Conservation (phyloP, 2,888 invertebrate genomes). For the Clusia tigrina region DNA sequence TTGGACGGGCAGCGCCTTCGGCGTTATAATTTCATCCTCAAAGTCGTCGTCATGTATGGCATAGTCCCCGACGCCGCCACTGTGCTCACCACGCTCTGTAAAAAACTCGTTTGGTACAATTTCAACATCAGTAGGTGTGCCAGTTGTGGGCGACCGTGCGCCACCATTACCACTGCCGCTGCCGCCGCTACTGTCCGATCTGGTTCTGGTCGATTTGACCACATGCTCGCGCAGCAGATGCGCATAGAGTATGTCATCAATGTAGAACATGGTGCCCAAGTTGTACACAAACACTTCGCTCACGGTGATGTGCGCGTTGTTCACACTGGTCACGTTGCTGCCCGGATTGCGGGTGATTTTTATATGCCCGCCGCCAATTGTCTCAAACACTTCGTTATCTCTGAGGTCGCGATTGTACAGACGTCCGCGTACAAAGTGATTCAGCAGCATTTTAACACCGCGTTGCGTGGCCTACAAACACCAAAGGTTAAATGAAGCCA, state of each 20-base stretch:
- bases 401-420: slow-evolving; percentile 70
- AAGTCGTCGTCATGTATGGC: slow-evolving; percentile 61
- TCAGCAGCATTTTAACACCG: slow-evolving; percentile 69
- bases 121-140: slow-evolving; percentile 60
- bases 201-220: slow-evolving; percentile 50
- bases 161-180: slow-evolving; percentile 40
- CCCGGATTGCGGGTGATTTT: slow-evolving; percentile 65
- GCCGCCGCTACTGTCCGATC: slow-evolving; percentile 46
- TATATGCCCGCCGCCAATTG: slow-evolving; percentile 69
- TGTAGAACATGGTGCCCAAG: slow-evolving; percentile 72
- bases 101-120: slow-evolving; percentile 62
- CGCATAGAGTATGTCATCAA: slow-evolving; percentile 69
- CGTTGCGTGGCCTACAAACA: slow-evolving; percentile 66
- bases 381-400: slow-evolving; percentile 67
- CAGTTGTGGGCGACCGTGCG: slow-evolving; percentile 41
- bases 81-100: slow-evolving; percentile 58
- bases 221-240: slow-evolving; percentile 60
- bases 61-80: slow-evolving; percentile 58
- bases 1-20: slow-evolving; percentile 64
- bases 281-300: slow-evolving; percentile 73
- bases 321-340: slow-evolving; percentile 66
- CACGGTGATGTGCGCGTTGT: slow-evolving; percentile 69
- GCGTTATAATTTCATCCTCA: slow-evolving; percentile 64
- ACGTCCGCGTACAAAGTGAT: slow-evolving; percentile 71
- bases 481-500: not conserved